Evolutionary conservation across 2,113 vertebrate species (phyloP).

Genomic region (Bombycilla garrulus): DNA sequence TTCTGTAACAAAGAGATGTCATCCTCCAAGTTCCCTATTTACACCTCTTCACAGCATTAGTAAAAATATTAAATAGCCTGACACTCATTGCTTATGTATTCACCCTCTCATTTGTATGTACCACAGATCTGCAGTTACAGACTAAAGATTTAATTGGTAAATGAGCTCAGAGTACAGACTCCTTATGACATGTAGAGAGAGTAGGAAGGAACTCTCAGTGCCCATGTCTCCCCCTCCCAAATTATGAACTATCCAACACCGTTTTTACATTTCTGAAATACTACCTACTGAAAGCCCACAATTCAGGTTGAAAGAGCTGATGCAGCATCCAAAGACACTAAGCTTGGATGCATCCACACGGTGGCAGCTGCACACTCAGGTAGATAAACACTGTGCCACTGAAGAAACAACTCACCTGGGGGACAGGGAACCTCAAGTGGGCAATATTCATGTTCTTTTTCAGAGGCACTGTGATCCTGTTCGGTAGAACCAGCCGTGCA

Average conservation of each 20-base stretch:
- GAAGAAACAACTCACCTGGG: slow-evolving; percentile 81
- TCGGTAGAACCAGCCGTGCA: slow-evolving; percentile 89
- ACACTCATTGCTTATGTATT: not conserved
- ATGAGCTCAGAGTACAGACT: not conserved
- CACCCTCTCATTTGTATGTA: not conserved
- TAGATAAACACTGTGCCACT: not conserved
- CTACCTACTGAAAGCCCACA: not conserved
- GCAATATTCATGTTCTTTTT: slow-evolving; percentile 89
- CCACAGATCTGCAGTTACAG: not conserved
- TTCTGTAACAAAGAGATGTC: not conserved
- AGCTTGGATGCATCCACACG: not conserved
- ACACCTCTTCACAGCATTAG: not conserved
- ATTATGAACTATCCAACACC: not conserved
- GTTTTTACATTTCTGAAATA: not conserved
- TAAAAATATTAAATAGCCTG: not conserved
- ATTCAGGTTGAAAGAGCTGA: not conserved
- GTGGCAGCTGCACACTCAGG: fast-evolving
- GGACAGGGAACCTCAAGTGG: slow-evolving; percentile 88
- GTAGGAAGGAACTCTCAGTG: not conserved
- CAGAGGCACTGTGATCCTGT: slow-evolving; percentile 91
- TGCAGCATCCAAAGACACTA: not conserved
- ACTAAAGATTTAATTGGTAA: not conserved
- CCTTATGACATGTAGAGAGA: not conserved
- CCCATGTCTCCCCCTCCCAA: fast-evolving
- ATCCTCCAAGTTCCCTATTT: not conserved